Evolutionary conservation across 2,797 vertebrate genomes (phyloP).

Genomic region (Iguana delicatissima): DNA sequence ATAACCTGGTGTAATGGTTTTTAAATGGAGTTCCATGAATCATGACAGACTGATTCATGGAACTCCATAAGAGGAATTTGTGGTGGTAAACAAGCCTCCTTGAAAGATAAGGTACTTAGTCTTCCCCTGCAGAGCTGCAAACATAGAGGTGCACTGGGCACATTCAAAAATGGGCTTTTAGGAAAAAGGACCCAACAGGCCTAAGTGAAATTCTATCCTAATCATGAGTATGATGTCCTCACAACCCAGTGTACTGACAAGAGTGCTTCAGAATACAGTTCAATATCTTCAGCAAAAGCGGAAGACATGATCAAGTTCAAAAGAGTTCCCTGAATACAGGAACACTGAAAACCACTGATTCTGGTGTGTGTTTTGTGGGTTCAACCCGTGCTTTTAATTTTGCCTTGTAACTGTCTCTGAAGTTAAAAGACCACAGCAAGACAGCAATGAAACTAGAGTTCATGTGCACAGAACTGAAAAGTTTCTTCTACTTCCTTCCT

Average conservation of each 20-base stretch:
- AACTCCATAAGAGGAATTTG: too few relatives aligned
- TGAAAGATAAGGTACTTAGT: neutral
- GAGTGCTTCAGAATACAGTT: neutral
- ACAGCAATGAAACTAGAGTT: too few relatives aligned
- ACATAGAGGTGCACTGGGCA: neutral
- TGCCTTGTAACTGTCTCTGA: too few relatives aligned
- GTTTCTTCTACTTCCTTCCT: neutral
- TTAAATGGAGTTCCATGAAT: neutral
- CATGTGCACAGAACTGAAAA: neutral
- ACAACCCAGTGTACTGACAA: neutral
- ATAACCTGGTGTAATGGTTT: neutral
- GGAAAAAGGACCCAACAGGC: too few relatives aligned
- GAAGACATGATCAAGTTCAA: neutral
- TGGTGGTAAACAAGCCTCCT: neutral
- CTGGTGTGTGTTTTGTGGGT: neutral
- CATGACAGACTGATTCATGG: too few relatives aligned
- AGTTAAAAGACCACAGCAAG: too few relatives aligned
- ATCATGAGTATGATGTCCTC: neutral
- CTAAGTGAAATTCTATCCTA: neutral
- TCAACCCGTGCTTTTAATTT: neutral
- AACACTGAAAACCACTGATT: neutral
- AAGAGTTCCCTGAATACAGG: neutral
- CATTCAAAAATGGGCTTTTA: neutral
- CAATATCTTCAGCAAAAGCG: neutral
- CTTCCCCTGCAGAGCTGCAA: neutral